These are phyloP conservation scores for Pachyuromys duprasi DNA, from an alignment of 2,797 vertebrate species.

Conservation along the genomic window DNA sequence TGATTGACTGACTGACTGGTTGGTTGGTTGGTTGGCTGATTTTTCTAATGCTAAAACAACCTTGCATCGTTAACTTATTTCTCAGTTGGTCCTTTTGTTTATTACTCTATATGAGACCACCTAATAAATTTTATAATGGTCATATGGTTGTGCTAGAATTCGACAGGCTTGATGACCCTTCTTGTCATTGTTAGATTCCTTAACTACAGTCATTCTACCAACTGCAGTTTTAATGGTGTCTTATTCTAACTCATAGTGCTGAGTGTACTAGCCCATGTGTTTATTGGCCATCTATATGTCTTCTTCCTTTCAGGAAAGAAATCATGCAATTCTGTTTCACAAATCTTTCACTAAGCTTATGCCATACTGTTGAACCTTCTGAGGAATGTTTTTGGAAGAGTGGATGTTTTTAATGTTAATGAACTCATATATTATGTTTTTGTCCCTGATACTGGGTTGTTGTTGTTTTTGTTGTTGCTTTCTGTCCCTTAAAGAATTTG, in stretches of 20 bases:
- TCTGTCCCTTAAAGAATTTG: neutral
- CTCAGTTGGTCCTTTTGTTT: neutral
- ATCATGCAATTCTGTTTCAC: conserved; percentile 20
- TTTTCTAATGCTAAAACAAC: neutral
- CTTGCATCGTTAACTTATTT: neutral
- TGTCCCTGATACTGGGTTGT: neutral
- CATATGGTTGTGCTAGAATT: neutral
- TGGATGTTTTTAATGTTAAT: conserved; percentile 57
- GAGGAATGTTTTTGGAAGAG: conserved; percentile 22
- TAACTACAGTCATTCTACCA: neutral
- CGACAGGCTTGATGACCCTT: neutral
- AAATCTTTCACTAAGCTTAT: conserved; percentile 27
- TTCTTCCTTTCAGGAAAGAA: neutral
- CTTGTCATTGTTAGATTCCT: neutral
- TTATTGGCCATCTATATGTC: conserved; percentile 15
- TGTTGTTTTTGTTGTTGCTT: neutral
- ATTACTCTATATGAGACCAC: neutral
- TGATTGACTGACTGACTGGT: too few relatives aligned
- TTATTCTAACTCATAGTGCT: conserved; percentile 1
- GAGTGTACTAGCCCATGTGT: neutral
- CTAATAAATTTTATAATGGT: neutral
- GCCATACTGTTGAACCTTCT: conserved; percentile 47
- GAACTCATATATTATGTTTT: neutral
- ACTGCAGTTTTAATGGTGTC: neutral
- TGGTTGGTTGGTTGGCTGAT: neutral